Evolutionary conservation across 2,888 invertebrate species (phyloP), one percentile per base, ranked within the genome.

Genomic region (Ametastegia equiseti): DNA sequence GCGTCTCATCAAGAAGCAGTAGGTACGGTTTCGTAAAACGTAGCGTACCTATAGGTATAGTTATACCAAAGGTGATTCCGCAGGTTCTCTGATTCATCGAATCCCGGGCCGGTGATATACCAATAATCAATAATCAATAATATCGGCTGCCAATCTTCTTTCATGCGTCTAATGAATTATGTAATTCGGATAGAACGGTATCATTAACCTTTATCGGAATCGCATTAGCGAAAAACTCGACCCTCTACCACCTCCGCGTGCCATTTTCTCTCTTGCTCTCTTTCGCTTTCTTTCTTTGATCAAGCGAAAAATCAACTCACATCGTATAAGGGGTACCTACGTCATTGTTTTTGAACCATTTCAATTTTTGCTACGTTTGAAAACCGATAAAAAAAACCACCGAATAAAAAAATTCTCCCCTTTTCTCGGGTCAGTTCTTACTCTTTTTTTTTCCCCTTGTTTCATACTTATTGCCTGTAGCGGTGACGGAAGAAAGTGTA

Each of bases 121-220:
- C 67, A 19, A 67, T 67, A 67, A 67, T 67, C 42, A 54, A 54
- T 54, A n/a, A n/a, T n/a, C 69, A 33, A 71, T 71, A 47, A 71
- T 71, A 71, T 71, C 47, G 45, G 30, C 71, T 71, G 71, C 15
- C 71, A 71, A 15, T 71, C 71, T 71, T 71, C 71, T 71, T 13
- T 71, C 45, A 19, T 33, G 33, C 36, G 50, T 75, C 54, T 33
- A 75, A 54, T 75, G 75, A 75, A 75, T 75, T 36, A 75, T 54
- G 75, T 75, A 54, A 75, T 75, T 75, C 54, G 33, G 19, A 75
- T 3, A 75, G 45, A 75, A 75, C 54, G 75, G 50, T 67, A 45
- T 47, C 71, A 71, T 71, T 71, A 71, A 71, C 71, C 71, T 47
- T 71, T 75, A 75, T 75, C 75, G 75, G 19, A 36, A 54, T 75